A percentile compares a stretch with the other conserved stretches of the same genome.
phyloP scores from a whole-genome alignment of 2,113 vertebrate species.

The mouse (Mus musculus) region GRCm39 chr12:107903501-107904000 shows the following conservation, averaged over 20 bases:
- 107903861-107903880: not conserved
- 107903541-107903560: not conserved
- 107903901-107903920: not conserved
- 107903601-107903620: not conserved
- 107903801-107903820: not conserved
- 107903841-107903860: not conserved
- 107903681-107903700: not conserved
- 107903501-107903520: not conserved
- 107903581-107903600: rapidly evolving
- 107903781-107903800: not conserved
- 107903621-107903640: not conserved
- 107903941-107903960: not conserved
- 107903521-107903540: not conserved
- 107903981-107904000: not conserved
- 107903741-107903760: rapidly evolving
- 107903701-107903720: not conserved
- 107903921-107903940: not conserved
- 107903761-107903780: not conserved
- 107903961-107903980: not conserved
- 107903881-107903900: not conserved
- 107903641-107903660: rapidly evolving
- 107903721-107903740: not conserved
- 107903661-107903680: rapidly evolving
- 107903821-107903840: not conserved
- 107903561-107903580: not conserved